phyloP scores from a whole-genome alignment of 2,113 vertebrate genomes.

The Lontra canadensis region DNA sequence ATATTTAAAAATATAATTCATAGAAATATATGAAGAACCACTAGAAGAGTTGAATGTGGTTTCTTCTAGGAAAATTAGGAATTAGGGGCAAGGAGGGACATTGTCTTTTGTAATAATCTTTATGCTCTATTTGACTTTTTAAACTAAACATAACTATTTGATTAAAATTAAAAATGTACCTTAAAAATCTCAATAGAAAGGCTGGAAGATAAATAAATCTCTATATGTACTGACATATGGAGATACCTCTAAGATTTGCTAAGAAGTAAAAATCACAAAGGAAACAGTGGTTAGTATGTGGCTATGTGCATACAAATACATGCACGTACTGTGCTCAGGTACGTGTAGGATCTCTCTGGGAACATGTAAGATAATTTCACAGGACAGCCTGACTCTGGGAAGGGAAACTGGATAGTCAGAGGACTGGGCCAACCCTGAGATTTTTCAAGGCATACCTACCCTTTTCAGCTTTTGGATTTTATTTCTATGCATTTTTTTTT shows the following conservation, averaged over 20 bases:
- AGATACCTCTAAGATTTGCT: neutral
- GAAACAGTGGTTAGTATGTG: neutral
- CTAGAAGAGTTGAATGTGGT: neutral
- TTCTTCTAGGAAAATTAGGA: neutral
- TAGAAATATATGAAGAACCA: neutral
- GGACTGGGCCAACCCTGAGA: too few relatives aligned
- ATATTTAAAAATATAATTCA: neutral
- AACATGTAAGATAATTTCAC: neutral
- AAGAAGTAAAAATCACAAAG: neutral
- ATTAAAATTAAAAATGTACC: neutral
- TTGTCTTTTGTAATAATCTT: neutral
- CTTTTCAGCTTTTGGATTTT: neutral
- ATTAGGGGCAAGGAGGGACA: neutral
- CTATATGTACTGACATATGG: neutral
- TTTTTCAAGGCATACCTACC: neutral
- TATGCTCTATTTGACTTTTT: neutral
- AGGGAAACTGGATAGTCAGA: neutral
- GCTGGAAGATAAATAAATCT: neutral
- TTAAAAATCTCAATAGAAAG: neutral
- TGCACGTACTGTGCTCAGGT: neutral
- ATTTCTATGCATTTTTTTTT: neutral
- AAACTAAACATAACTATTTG: neutral
- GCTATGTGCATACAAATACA: neutral
- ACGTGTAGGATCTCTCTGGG: neutral
- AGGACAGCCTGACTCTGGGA: neutral